Conservation (phyloP, 2,113 vertebrate genomes). For the Carettochelys insculpta region DNA sequence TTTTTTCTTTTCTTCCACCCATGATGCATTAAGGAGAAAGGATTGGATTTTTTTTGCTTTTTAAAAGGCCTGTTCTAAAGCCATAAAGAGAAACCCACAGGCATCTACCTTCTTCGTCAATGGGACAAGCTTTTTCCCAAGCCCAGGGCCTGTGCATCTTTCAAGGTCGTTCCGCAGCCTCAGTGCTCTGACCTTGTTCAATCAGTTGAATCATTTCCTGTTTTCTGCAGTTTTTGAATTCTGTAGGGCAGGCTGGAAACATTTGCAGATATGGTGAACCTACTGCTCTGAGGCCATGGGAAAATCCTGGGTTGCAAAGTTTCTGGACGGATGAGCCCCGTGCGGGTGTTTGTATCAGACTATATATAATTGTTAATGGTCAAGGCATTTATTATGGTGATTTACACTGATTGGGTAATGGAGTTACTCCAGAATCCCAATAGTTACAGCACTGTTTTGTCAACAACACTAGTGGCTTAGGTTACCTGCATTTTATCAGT, state of each 20-base stretch:
- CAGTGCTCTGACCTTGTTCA: neutral
- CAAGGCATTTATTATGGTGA: accelerated
- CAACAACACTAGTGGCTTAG: neutral
- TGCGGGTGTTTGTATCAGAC: neutral
- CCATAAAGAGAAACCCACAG: accelerated
- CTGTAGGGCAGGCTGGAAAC: conserved; percentile 24
- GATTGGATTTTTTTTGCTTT: accelerated
- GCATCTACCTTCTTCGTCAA: accelerated
- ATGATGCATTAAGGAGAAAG: neutral
- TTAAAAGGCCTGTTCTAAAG: neutral
- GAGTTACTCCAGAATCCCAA: neutral
- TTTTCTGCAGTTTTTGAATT: conserved; percentile 46
- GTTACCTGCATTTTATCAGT: neutral
- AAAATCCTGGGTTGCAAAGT: neutral
- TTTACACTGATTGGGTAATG: neutral
- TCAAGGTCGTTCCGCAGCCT: neutral
- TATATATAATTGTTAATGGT: neutral
- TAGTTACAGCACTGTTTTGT: neutral
- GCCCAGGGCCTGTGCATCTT: neutral
- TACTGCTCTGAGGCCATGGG: conserved; percentile 39
- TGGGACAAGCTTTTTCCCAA: accelerated
- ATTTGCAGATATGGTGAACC: conserved; percentile 9
- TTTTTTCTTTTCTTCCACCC: too few relatives aligned
- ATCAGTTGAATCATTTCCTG: conserved; percentile 71
- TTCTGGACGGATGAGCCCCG: neutral